phyloP scores from a whole-genome alignment of 2,888 invertebrate genomes.

The Rotaria magnacalcarata region DNA sequence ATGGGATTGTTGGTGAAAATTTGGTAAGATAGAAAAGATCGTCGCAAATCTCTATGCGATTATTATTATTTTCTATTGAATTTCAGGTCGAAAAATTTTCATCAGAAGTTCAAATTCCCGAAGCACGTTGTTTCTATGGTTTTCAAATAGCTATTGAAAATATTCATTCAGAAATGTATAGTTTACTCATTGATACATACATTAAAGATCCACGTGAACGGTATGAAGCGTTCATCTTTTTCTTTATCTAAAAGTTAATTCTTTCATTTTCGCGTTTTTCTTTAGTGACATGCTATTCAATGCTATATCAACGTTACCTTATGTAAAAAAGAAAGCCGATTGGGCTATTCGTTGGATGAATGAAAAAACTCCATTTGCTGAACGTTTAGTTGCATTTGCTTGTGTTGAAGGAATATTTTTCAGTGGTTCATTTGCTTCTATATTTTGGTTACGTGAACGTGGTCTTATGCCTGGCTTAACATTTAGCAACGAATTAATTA shows the following conservation, averaged over 20 bases:
- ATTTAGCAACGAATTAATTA: slow-evolving; percentile 96
- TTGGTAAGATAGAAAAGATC: slow-evolving; percentile 58
- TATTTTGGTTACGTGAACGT: slow-evolving; percentile 97
- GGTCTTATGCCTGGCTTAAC: slow-evolving; percentile 97
- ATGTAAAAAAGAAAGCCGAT: slow-evolving; percentile 91
- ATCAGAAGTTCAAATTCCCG: slow-evolving; percentile 90
- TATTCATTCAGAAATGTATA: slow-evolving; percentile 99
- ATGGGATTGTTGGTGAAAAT: slow-evolving; percentile 98
- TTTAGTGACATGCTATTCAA: slow-evolving; percentile 82
- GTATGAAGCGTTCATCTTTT: slow-evolving; percentile 58
- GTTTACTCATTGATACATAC: slow-evolving; percentile 90
- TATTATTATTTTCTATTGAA: no score
- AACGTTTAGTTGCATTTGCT: slow-evolving; percentile 92
- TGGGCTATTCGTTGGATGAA: slow-evolving; percentile 98
- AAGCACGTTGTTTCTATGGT: slow-evolving; percentile 95
- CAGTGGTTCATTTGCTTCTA: slow-evolving; percentile 94
- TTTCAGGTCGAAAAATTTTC: slow-evolving; percentile 81
- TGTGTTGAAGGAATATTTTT: slow-evolving; percentile 99
- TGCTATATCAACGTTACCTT: slow-evolving; percentile 91
- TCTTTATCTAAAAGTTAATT: no score
- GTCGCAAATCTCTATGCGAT: no score
- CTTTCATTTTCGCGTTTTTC: no score
- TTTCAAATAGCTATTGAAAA: slow-evolving; percentile 99
- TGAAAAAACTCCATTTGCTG: slow-evolving; percentile 81
- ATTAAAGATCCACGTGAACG: slow-evolving; percentile 78